Percentiles rank a stretch among this genome's conserved stretches.
Evolutionary conservation across 2,113 vertebrate species (phyloP).

Genomic region (Neopipo cinnamomea): DNA sequence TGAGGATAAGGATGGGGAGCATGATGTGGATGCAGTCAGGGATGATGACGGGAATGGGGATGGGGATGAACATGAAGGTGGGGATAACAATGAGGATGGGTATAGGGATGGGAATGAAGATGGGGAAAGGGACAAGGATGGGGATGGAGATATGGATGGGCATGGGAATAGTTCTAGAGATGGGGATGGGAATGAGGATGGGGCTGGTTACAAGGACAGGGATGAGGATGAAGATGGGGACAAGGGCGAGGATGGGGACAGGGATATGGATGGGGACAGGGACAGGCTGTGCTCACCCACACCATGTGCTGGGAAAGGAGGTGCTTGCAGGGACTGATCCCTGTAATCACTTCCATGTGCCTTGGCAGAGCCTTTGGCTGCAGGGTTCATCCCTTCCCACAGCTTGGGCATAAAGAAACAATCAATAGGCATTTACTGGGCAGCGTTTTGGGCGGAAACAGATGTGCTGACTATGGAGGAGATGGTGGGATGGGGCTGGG

Average conservation of each 20-base stretch:
- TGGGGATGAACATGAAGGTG: neutral
- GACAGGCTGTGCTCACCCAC: neutral
- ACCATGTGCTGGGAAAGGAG: neutral
- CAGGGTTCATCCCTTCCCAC: neutral
- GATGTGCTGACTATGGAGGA: neutral
- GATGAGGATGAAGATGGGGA: rapidly evolving
- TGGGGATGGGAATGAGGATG: rapidly evolving
- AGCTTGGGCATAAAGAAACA: neutral
- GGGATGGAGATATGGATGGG: rapidly evolving
- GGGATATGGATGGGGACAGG: neutral
- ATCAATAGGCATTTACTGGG: neutral
- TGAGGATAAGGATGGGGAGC: too few species aligned
- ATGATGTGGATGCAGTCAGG: too few species aligned
- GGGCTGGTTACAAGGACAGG: too few species aligned
- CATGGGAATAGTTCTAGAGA: rapidly evolving
- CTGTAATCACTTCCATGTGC: constrained; percentile 1
- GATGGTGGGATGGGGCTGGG: neutral
- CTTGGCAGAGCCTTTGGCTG: neutral
- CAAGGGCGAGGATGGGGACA: rapidly evolving
- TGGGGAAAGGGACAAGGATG: too few species aligned
- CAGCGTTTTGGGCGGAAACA: neutral
- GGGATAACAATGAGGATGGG: too few species aligned
- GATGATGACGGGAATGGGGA: too few species aligned
- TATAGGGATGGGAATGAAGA: neutral
- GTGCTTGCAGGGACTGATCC: neutral